Conservation (phyloP, 2,888 invertebrate genomes). For the Synergus laeviventris region DNA sequence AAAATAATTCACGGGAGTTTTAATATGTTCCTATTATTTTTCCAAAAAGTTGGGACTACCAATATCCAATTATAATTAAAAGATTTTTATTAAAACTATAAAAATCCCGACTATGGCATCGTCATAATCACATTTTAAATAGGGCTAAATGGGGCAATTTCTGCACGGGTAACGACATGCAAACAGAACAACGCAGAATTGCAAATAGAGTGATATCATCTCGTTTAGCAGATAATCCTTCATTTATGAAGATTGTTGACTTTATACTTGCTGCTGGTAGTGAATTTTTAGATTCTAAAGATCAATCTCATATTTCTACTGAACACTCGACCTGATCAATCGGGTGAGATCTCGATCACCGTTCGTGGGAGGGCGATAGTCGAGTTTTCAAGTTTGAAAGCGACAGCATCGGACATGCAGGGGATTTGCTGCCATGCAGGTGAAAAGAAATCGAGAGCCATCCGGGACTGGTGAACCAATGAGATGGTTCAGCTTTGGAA, state of each 20-base stretch:
- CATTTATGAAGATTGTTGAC: neutral
- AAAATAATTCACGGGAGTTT: too few species aligned
- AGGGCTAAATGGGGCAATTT: too few species aligned
- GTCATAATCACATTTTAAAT: too few species aligned
- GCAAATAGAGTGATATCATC: constrained; percentile 16
- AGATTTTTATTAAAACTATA: too few species aligned
- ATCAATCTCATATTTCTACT: neutral
- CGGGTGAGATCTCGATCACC: neutral
- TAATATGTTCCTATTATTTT: too few species aligned
- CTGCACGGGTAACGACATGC: constrained; percentile 11
- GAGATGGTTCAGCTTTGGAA: neutral
- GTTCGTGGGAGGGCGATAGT: constrained; percentile 29
- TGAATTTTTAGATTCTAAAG: neutral
- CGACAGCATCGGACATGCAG: neutral
- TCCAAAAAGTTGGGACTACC: too few species aligned
- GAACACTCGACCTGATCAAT: constrained; percentile 6
- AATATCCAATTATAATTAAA: too few species aligned
- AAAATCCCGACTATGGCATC: too few species aligned
- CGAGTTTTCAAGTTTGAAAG: constrained; percentile 12
- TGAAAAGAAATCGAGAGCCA: constrained; percentile 25
- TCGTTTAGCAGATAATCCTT: too few species aligned
- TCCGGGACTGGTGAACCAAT: constrained; percentile 3
- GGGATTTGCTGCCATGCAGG: constrained; percentile 25
- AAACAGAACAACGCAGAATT: neutral
- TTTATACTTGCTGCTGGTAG: neutral